These are phyloP conservation scores for Xenopus tropicalis DNA, from an alignment of 2,113 vertebrate species.

Conservation along the genomic window DNA sequence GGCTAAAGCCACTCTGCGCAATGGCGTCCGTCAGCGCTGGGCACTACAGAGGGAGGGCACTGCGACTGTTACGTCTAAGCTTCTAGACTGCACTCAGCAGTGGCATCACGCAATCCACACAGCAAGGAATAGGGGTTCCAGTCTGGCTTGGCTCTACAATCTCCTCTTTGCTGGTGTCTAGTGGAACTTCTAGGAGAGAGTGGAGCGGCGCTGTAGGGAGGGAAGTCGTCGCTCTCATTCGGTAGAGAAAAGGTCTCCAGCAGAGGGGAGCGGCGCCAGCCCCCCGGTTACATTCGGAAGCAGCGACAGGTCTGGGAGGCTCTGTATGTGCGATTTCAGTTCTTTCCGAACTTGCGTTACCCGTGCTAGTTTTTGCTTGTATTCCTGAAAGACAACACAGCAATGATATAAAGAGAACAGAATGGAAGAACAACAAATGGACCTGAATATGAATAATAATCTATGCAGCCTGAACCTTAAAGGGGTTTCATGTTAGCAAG, in stretches of 20 bases:
- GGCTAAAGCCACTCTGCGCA: not conserved
- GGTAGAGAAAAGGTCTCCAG: slow-evolving; percentile 96
- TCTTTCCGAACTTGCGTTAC: slow-evolving; percentile 97
- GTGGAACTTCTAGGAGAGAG: slow-evolving; percentile 47
- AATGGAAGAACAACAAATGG: too few relatives aligned
- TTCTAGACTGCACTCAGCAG: slow-evolving; percentile 44
- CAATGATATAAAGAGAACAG: too few relatives aligned
- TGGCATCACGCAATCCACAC: slow-evolving; percentile 29
- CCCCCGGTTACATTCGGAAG: slow-evolving; percentile 94
- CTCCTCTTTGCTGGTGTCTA: slow-evolving; percentile 58
- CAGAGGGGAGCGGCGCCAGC: slow-evolving; percentile 91
- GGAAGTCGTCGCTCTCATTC: slow-evolving; percentile 68
- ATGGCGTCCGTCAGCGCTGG: slow-evolving; percentile 27
- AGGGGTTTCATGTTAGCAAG: too few relatives aligned
- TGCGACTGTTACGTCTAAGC: slow-evolving; percentile 41
- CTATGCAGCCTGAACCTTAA: not conserved
- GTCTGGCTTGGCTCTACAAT: slow-evolving; percentile 42
- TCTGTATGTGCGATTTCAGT: slow-evolving; percentile 98
- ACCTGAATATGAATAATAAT: not conserved
- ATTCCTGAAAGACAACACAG: slow-evolving; percentile 71
- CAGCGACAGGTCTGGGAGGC: slow-evolving; percentile 91
- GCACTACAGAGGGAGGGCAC: slow-evolving; percentile 38
- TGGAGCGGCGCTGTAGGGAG: slow-evolving; percentile 12
- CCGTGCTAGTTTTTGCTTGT: slow-evolving; percentile 94
- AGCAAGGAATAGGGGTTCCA: slow-evolving; percentile 51